Evolutionary conservation across 2,888 invertebrate genomes (phyloP).

Genomic region (Acleris sparsana): DNA sequence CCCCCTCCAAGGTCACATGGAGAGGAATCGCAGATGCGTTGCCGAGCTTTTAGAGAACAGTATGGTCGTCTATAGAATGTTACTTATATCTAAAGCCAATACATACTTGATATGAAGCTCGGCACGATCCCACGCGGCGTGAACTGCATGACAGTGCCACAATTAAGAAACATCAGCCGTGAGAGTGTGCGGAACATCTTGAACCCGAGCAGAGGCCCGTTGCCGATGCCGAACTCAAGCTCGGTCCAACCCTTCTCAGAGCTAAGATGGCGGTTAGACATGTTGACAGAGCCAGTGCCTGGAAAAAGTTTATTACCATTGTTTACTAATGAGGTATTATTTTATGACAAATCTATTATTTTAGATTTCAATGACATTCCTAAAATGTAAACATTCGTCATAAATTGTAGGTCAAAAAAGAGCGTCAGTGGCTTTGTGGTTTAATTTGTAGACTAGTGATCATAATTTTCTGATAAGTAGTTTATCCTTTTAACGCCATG

Average conservation of each 20-base stretch:
- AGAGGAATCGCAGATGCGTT: too few species aligned
- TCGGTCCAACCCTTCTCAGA: constrained; percentile 95
- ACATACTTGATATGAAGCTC: constrained; percentile 89
- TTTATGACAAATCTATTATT: too few species aligned
- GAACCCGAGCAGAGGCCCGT: constrained; percentile 90
- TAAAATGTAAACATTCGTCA: too few species aligned
- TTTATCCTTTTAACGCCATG: too few species aligned
- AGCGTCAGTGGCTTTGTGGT: too few species aligned
- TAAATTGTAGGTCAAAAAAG: too few species aligned
- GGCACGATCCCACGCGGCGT: constrained; percentile 90
- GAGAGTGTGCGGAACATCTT: constrained; percentile 91
- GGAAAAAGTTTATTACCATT: constrained; percentile 42
- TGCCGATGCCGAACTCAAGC: constrained; percentile 92
- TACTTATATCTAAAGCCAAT: not conserved
- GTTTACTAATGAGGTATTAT: too few species aligned
- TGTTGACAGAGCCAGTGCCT: constrained; percentile 90
- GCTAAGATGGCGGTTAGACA: constrained; percentile 89
- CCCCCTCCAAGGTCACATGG: too few species aligned
- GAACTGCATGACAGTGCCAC: constrained; percentile 89
- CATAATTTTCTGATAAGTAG: too few species aligned
- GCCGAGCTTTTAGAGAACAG: too few species aligned
- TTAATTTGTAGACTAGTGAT: too few species aligned
- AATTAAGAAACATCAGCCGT: constrained; percentile 89
- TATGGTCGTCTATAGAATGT: not conserved
- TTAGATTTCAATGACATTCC: too few species aligned